Evolutionary conservation across 1,140 invertebrate genomes (phyloP), one percentile per base, ranked within the genome.

Genomic region (Hestina assimilis): DNA sequence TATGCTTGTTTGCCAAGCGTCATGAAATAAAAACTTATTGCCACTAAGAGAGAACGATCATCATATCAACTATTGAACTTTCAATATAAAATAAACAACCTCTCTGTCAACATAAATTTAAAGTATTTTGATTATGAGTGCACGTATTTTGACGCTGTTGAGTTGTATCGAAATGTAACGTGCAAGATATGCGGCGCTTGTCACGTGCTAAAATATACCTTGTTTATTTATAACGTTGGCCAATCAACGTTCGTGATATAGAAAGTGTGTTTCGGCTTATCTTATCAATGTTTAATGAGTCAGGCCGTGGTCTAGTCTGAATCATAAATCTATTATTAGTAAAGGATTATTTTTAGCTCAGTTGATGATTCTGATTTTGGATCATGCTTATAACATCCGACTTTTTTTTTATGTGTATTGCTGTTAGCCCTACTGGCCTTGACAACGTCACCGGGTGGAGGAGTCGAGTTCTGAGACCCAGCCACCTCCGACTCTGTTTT

Each of bases 201-300:
- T 28, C 35, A 24, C 24, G 26, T 20, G 38, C 15, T 53, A 28
- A 53, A 41, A 41, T 53, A 54, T 31, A 23, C 19, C n/a, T 45
- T 21, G 26, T 15, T 54, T 60, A 54, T 60, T 60, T 54, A 54
- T 53, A 60, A 14, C 29, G 42, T 46, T 41, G 12, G 12, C 48
- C 33, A 59, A 59, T 53, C 50, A 53, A 43, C 47, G 21, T 38
- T 33, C 33, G 15, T 38, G 14, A 23, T 35, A 31, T 56, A 56
- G 53, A 56, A 56, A 56, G 53, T 21, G 33, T 38, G 24, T 28
- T 28, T 9, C 8, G n/a, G 26, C 26, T 29, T 54, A 54, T 54
- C 41, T 56, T 47, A 56, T 56, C 53, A 56, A 15, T 7, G 28
- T 45, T 46, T 48, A 56, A 56, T 48, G 43, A 48, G 11, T 26